phyloP scores from a whole-genome alignment of 2,888 invertebrate genomes.

The Agrenia bidenticulata region DNA sequence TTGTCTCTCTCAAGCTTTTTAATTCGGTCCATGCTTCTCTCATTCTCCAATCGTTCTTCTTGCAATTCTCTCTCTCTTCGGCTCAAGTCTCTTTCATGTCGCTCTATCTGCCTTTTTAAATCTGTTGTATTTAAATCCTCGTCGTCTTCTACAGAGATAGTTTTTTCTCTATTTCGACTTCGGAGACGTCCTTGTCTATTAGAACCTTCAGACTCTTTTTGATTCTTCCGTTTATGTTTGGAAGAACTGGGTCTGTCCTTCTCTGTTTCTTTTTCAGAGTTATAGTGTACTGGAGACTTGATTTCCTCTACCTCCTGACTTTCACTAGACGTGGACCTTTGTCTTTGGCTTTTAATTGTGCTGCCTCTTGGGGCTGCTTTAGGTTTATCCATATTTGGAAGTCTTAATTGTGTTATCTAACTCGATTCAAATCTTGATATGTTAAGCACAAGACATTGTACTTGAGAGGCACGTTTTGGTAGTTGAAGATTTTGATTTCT shows the following conservation, averaged over 20 bases:
- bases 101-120: conserved; percentile 44
- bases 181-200: background rate
- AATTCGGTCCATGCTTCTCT: conserved; percentile 46
- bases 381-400: conserved; percentile 4
- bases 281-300: background rate
- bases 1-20: conserved; percentile 60
- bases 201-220: background rate
- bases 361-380: conserved; percentile 14
- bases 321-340: background rate
- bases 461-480: background rate
- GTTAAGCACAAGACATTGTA: background rate
- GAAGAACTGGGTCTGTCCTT: background rate
- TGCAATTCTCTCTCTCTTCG: conserved; percentile 50
- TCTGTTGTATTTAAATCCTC: conserved; percentile 41
- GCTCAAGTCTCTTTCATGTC: conserved; percentile 46
- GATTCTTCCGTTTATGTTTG: background rate
- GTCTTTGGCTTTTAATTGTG: background rate
- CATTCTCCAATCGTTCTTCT: conserved; percentile 48
- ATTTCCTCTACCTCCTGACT: conserved; percentile 1
- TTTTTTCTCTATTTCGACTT: background rate
- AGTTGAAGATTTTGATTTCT: background rate
- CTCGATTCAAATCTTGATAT: background rate
- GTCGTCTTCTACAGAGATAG: conserved; percentile 38
- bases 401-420: background rate
- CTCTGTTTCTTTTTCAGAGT: background rate